Conservation (phyloP, 1,140 invertebrate species). For the Neodiprion virginianus region DNA sequence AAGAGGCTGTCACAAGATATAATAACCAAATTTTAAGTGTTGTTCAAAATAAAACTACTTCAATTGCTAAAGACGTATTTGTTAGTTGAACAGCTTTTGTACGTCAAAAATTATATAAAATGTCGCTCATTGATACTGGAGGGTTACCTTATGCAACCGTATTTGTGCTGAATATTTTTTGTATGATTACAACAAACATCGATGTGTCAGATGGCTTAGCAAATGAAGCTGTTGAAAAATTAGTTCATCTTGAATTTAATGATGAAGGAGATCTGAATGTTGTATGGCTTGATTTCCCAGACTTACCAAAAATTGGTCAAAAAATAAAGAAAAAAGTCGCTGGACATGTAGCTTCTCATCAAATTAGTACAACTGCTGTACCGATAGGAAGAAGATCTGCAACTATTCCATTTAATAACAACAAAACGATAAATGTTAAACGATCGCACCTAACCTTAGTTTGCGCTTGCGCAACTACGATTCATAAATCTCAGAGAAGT, state of each 20-base stretch:
- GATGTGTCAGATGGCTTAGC: constrained; percentile 44
- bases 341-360: not conserved
- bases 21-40: constrained; percentile 29
- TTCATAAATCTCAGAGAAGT: constrained; percentile 36
- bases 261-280: constrained; percentile 23
- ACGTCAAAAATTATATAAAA: constrained; percentile 29
- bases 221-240: constrained; percentile 43
- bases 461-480: constrained; percentile 14
- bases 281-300: constrained; percentile 6
- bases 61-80: constrained; percentile 30
- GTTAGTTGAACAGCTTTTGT: constrained; percentile 33
- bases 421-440: constrained; percentile 18
- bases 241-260: constrained; percentile 35
- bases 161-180: constrained; percentile 38
- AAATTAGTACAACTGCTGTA: not conserved
- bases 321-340: not conserved
- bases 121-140: constrained; percentile 33
- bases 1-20: constrained; percentile 29
- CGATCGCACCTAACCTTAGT: constrained; percentile 18
- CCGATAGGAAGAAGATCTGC: constrained; percentile 5
- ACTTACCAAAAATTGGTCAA: not conserved
- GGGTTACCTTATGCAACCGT: constrained; percentile 39
- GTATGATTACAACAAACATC: constrained; percentile 49
- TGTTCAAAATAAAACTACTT: constrained; percentile 30
- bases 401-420: constrained; percentile 16